phyloP scores from a whole-genome alignment of 2,888 invertebrate genomes.

The Chloromyia formosa region DNA sequence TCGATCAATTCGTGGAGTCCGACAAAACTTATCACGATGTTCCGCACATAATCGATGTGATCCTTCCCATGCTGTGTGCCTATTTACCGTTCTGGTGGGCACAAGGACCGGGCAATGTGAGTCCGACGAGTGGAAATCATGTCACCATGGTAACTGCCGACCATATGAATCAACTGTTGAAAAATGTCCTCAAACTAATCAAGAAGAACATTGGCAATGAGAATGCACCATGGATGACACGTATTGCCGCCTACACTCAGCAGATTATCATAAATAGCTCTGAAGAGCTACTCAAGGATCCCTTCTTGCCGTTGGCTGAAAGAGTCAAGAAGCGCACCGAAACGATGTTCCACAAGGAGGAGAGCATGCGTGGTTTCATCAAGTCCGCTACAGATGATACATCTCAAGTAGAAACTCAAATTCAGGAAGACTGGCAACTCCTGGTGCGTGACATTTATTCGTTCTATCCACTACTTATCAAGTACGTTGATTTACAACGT shows the following conservation, averaged over 20 bases:
- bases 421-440: constrained; percentile 96
- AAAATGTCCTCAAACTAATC: constrained; percentile 93
- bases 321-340: constrained; percentile 89
- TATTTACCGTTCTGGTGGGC: constrained; percentile 98
- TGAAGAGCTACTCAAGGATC: constrained; percentile 92
- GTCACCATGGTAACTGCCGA: constrained; percentile 97
- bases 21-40: constrained; percentile 91
- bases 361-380: constrained; percentile 89
- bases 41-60: constrained; percentile 96
- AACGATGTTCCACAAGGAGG: constrained; percentile 92
- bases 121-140: constrained; percentile 86
- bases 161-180: constrained; percentile 96
- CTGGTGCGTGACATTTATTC: constrained; percentile 98
- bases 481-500: constrained; percentile 97
- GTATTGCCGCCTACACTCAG: constrained; percentile 95
- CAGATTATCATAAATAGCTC: constrained; percentile 99
- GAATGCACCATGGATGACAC: constrained; percentile 98
- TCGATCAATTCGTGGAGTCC: constrained; percentile 94
- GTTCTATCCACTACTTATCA: constrained; percentile 97
- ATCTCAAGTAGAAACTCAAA: constrained; percentile 91
- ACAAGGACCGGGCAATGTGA: constrained; percentile 94
- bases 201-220: constrained; percentile 97
- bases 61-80: constrained; percentile 92
- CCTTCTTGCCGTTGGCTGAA: constrained; percentile 94
- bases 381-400: constrained; percentile 92